Percentiles rank a stretch among this genome's conserved stretches.
Evolutionary conservation across 2,797 vertebrate genomes (phyloP).

Genomic region (Miichthys miiuy): DNA sequence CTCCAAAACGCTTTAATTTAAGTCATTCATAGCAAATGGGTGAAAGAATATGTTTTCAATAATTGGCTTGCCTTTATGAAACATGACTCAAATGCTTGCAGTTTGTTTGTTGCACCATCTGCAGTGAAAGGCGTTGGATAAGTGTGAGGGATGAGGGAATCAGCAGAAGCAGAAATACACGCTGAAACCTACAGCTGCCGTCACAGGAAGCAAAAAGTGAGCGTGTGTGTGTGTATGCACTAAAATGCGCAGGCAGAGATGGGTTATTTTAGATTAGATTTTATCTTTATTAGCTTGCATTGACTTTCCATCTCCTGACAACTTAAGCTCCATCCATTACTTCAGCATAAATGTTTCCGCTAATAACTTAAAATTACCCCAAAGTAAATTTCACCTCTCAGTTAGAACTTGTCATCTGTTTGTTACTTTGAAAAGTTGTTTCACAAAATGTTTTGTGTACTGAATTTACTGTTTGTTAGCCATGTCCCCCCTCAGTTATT

Average conservation of each 20-base stretch:
- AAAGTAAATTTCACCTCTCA: constrained; percentile 28
- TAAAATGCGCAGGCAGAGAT: constrained; percentile 35
- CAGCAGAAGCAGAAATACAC: constrained; percentile 57
- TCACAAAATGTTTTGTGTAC: not conserved
- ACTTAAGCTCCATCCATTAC: constrained; percentile 38
- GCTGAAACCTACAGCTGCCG: constrained; percentile 67
- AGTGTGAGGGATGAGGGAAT: constrained; percentile 67
- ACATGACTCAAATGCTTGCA: constrained; percentile 74
- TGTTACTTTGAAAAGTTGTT: constrained; percentile 37
- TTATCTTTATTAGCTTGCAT: constrained; percentile 26
- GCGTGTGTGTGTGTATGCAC: constrained; percentile 21
- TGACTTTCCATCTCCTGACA: constrained; percentile 53
- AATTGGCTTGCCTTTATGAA: constrained; percentile 78
- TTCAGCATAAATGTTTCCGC: constrained; percentile 19
- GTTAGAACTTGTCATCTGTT: constrained; percentile 17
- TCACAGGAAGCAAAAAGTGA: constrained; percentile 55
- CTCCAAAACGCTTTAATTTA: constrained; percentile 80
- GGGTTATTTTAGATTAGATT: constrained; percentile 30
- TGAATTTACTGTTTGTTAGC: not conserved
- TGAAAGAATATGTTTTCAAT: constrained; percentile 79
- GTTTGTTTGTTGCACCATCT: constrained; percentile 80
- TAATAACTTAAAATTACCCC: constrained; percentile 28
- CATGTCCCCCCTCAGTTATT: not conserved
- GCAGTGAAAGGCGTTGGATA: constrained; percentile 74
- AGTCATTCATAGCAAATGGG: constrained; percentile 79